Evolutionary conservation across 2,113 vertebrate genomes (phyloP).

Genomic region (Stegostoma tigrinum): DNA sequence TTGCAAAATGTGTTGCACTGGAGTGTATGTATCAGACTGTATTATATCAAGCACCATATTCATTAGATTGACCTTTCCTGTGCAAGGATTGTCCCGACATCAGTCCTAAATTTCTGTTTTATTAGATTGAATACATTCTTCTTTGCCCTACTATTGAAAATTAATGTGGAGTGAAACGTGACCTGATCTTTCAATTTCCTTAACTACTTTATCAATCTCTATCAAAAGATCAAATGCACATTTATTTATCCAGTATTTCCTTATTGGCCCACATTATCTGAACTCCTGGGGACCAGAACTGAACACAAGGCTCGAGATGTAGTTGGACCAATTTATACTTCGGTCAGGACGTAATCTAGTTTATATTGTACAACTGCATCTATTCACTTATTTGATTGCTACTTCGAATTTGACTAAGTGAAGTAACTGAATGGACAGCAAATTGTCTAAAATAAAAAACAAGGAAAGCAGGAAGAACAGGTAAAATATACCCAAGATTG

Average conservation of each 20-base stretch:
- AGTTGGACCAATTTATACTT: neutral
- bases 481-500: neutral
- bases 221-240: neutral
- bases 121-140: neutral
- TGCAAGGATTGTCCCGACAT: neutral
- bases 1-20: neutral
- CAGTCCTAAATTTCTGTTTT: neutral
- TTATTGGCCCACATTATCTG: neutral
- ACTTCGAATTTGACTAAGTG: neutral
- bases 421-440: neutral
- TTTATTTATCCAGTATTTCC: neutral
- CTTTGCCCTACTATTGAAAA: neutral
- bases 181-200: neutral
- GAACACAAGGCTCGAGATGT: neutral
- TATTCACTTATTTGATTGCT: neutral
- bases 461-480: neutral
- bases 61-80: neutral
- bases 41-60: neutral
- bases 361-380: neutral
- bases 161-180: neutral
- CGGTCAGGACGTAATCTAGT: neutral
- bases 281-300: neutral
- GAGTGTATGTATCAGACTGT: neutral
- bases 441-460: neutral
- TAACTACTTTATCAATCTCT: neutral